Evolutionary conservation across 1,140 invertebrate species (phyloP).

Genomic region (Formica selysi): DNA sequence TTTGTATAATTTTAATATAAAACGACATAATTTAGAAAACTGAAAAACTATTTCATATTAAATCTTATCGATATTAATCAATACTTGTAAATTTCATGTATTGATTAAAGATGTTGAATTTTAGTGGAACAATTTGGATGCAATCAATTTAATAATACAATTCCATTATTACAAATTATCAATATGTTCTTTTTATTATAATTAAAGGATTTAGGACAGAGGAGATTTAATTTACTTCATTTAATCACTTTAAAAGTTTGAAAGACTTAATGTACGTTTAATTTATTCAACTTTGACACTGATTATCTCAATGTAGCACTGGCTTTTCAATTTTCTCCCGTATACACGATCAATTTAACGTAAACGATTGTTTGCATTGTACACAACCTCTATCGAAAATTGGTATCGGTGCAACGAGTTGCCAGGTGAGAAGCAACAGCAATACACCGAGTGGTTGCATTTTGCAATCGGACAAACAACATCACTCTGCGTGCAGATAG

Average conservation of each 20-base stretch:
- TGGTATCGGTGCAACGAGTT: conserved; percentile 21
- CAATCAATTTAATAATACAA: not conserved
- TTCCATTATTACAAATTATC: not conserved
- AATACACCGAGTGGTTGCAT: conserved; percentile 49
- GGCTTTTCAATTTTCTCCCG: not conserved
- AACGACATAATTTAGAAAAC: not conserved
- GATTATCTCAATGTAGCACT: not conserved
- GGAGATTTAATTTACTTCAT: not conserved
- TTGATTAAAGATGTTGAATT: not conserved
- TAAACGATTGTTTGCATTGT: conserved; percentile 1
- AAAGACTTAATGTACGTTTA: not conserved
- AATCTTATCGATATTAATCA: not conserved
- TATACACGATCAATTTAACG: not conserved
- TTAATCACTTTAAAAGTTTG: not conserved
- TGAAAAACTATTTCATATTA: not conserved
- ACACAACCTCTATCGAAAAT: conserved; percentile 48
- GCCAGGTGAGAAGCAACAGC: conserved; percentile 48
- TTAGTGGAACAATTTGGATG: not conserved
- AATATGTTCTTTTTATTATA: not conserved
- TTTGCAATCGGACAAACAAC: conserved; percentile 46
- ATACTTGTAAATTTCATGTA: not conserved
- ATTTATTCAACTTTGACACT: not conserved
- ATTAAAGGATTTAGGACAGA: not conserved
- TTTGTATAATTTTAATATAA: not conserved
- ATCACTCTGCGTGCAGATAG: conserved; percentile 37